Percentiles rank a stretch among this genome's conserved stretches.
These are phyloP conservation scores for Columba livia DNA, from an alignment of 2,113 vertebrate genomes.

Conservation along the genomic window DNA sequence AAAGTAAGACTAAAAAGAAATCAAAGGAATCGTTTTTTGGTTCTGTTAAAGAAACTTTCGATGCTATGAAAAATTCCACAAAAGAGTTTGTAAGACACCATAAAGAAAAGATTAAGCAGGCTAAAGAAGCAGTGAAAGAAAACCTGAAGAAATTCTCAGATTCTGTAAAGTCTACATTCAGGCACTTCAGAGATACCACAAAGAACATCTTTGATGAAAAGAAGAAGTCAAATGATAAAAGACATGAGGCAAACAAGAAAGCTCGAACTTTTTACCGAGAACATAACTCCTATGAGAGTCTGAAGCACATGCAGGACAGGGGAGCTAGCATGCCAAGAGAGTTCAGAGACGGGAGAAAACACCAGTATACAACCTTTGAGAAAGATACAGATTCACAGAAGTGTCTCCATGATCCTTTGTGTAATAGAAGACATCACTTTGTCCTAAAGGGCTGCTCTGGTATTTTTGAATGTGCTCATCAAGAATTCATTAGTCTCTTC, in stretches of 20 bases:
- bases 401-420: slow-evolving; percentile 67
- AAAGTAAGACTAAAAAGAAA: slow-evolving; percentile 75
- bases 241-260: slow-evolving; percentile 69
- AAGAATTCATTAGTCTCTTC: slow-evolving; percentile 87
- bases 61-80: slow-evolving; percentile 96
- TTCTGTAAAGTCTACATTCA: slow-evolving; percentile 93
- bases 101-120: slow-evolving; percentile 97
- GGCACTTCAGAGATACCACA: slow-evolving; percentile 91
- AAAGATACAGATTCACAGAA: slow-evolving; percentile 61
- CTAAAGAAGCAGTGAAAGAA: slow-evolving; percentile 95
- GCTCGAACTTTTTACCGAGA: slow-evolving; percentile 60
- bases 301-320: slow-evolving; percentile 28
- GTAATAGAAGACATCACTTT: slow-evolving; percentile 40
- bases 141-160: slow-evolving; percentile 96
- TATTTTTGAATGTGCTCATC: slow-evolving; percentile 87
- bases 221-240: slow-evolving; percentile 66
- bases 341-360: slow-evolving; percentile 65
- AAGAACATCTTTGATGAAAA: slow-evolving; percentile 86
- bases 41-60: slow-evolving; percentile 92
- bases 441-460: slow-evolving; percentile 80
- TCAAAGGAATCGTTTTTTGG: slow-evolving; percentile 84
- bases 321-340: slow-evolving; percentile 48
- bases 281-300: slow-evolving; percentile 47
- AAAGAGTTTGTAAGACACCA: slow-evolving; percentile 97
- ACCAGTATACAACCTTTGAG: slow-evolving; percentile 55